Conservation (phyloP, 2,888 invertebrate species). For the Notodonta ziczac region DNA sequence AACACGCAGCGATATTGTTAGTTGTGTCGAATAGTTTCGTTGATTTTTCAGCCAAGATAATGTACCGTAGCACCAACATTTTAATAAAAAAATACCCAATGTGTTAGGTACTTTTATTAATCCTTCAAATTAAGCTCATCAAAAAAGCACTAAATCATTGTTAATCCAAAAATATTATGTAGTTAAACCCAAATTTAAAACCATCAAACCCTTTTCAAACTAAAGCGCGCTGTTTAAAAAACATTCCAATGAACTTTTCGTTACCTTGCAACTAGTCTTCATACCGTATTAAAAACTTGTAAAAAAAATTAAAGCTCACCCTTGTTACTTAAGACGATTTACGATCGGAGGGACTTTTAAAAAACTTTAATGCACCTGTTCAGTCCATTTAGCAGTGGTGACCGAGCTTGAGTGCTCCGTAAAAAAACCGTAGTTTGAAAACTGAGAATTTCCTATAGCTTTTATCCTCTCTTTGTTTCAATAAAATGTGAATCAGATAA, state of each 20-base stretch:
- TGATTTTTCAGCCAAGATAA: too few species aligned
- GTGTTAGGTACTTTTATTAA: not conserved
- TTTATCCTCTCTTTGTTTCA: conserved; percentile 20
- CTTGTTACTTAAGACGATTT: conserved; percentile 77
- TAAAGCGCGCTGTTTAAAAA: conserved; percentile 32
- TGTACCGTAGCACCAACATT: too few species aligned
- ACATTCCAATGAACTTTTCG: conserved; percentile 49
- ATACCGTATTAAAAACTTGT: conserved; percentile 67
- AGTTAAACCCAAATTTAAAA: conserved; percentile 25
- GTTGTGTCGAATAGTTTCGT: too few species aligned
- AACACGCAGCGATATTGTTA: too few species aligned
- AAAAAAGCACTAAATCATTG: conserved; percentile 1
- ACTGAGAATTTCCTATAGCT: conserved; percentile 17
- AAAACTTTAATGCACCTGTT: conserved; percentile 76
- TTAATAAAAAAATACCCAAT: too few species aligned
- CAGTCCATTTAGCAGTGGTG: conserved; percentile 69
- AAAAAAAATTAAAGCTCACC: conserved; percentile 68
- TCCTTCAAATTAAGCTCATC: not conserved
- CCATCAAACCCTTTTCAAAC: conserved; percentile 43
- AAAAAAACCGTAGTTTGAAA: conserved; percentile 43
- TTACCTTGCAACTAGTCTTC: conserved; percentile 42
- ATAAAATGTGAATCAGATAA: conserved; percentile 25
- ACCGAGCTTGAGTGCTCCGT: conserved; percentile 44
- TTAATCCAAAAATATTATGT: conserved; percentile 3
- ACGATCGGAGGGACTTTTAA: conserved; percentile 65